Evolutionary conservation across 2,888 invertebrate genomes (phyloP), one percentile per base, ranked within the genome.

Genomic region (Melangyna quadrimaculata): DNA sequence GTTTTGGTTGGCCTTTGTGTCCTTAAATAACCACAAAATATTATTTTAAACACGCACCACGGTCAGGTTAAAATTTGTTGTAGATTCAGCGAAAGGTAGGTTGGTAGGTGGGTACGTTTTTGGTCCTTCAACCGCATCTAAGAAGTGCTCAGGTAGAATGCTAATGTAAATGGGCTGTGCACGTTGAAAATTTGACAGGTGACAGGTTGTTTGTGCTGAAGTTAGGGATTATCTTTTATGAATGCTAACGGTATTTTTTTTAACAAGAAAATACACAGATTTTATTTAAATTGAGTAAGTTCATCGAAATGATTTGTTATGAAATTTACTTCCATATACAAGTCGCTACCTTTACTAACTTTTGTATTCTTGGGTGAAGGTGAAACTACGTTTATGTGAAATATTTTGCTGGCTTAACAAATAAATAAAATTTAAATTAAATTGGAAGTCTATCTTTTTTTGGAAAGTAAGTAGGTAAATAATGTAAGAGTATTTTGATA

Each of bases 141-240:
- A 14, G 22, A 29, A 43, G 17, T 3, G 12, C 29, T 24, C 27
- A 73, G 73, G 72, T 37, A 10, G 67, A 75, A 75, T 80, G 61
- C 48, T 69, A 80, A 80, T 84, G 72, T 51, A 63, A 80, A 84
- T 80, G 67, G 71, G 78, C 24, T 40, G 48, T 19, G 40, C 43
- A 53, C 61, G 84, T 72, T 80, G 84, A 84, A 80, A 75, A 77
- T 69, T 80, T 80, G 84, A 84, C 84, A 84, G 84, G 80, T 84
- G 80, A 69, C 80, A 80, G 65, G 32, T 67, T 79, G 75, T 53
- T 83, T 75, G 45, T 45, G 75, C 45, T 71, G 65, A 74, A 69
- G 84, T 84, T 84, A 69, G 40, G 45, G 59, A 80, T 77, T 75
- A 71, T 59, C 67, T 79, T 75, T 74, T 70, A 55, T 53, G 69